Percentiles rank a stretch among this genome's conserved stretches.
These are phyloP conservation scores for Aplochiton taeniatus DNA, from an alignment of 2,797 vertebrate species.

Conservation along the genomic window DNA sequence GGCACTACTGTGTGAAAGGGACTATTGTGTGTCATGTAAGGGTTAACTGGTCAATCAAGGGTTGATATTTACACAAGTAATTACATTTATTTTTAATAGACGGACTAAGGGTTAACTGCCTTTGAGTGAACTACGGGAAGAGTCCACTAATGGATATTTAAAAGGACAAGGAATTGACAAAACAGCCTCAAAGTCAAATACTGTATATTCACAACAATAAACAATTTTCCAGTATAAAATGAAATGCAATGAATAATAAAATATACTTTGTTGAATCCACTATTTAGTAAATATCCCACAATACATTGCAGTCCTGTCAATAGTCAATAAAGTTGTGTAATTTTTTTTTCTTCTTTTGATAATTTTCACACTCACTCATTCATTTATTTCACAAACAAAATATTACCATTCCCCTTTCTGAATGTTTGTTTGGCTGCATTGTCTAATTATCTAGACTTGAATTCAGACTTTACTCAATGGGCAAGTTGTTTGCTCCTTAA, in stretches of 20 bases:
- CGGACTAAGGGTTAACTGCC: slow-evolving; percentile 49
- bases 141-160: slow-evolving; percentile 8
- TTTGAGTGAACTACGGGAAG: slow-evolving; percentile 25
- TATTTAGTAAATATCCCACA: slow-evolving; percentile 47
- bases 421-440: slow-evolving; percentile 8
- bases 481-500: too few relatives aligned
- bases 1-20: too few relatives aligned
- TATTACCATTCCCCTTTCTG: slow-evolving; percentile 15
- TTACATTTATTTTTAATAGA: slow-evolving; percentile 47
- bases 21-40: slow-evolving; percentile 17
- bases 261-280: slow-evolving; percentile 71
- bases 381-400: slow-evolving; percentile 32
- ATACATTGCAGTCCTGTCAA: slow-evolving; percentile 70
- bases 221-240: slow-evolving; percentile 73
- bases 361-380: slow-evolving; percentile 42
- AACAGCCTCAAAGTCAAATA: slow-evolving; percentile 64
- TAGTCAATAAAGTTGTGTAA: slow-evolving; percentile 24
- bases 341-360: slow-evolving; percentile 20
- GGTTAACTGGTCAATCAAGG: slow-evolving; percentile 35
- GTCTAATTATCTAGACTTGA: too few relatives aligned
- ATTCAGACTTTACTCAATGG: too few relatives aligned
- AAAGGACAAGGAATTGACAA: slow-evolving; percentile 43
- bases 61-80: slow-evolving; percentile 48
- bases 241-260: slow-evolving; percentile 75
- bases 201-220: slow-evolving; percentile 79